These are phyloP conservation scores for Ochropacha duplaris DNA, from an alignment of 2,888 invertebrate genomes.

Conservation along the genomic window DNA sequence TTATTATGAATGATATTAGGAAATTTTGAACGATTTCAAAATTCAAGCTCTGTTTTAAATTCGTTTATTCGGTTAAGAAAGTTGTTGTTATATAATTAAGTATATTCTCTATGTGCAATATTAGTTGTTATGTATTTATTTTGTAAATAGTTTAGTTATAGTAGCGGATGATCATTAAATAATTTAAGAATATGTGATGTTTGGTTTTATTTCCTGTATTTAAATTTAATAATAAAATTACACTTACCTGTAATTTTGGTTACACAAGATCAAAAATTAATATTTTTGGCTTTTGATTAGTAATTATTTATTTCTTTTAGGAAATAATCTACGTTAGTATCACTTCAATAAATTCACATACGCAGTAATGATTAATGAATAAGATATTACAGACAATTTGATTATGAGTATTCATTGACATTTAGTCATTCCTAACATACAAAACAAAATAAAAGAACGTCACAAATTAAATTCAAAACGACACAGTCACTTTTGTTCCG, in stretches of 20 bases:
- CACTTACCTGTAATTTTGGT: conserved; percentile 7
- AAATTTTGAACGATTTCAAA: conserved; percentile 18
- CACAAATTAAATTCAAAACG: conserved; percentile 10
- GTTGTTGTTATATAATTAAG: conserved; percentile 72
- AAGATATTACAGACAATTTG: too few relatives aligned
- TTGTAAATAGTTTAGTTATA: conserved; percentile 69
- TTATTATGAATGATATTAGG: conserved; percentile 16
- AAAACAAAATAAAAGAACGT: not conserved
- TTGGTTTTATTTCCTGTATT: conserved; percentile 22
- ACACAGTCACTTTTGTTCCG: conserved; percentile 17
- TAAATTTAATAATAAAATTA: not conserved
- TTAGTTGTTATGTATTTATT: conserved; percentile 72
- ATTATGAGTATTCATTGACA: too few relatives aligned
- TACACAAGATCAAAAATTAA: not conserved
- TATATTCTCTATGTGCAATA: conserved; percentile 74
- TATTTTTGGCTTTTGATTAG: too few relatives aligned
- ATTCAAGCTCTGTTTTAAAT: conserved; percentile 31
- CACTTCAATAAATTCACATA: too few relatives aligned
- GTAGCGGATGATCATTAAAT: conserved; percentile 57
- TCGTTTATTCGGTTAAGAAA: conserved; percentile 45
- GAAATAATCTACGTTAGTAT: too few relatives aligned
- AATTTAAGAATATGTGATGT: conserved; percentile 37
- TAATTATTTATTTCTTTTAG: too few relatives aligned
- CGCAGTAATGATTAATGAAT: too few relatives aligned
- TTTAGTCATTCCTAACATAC: too few relatives aligned